phyloP scores from a whole-genome alignment of 2,888 invertebrate genomes.

The Herminia tarsipennalis region DNA sequence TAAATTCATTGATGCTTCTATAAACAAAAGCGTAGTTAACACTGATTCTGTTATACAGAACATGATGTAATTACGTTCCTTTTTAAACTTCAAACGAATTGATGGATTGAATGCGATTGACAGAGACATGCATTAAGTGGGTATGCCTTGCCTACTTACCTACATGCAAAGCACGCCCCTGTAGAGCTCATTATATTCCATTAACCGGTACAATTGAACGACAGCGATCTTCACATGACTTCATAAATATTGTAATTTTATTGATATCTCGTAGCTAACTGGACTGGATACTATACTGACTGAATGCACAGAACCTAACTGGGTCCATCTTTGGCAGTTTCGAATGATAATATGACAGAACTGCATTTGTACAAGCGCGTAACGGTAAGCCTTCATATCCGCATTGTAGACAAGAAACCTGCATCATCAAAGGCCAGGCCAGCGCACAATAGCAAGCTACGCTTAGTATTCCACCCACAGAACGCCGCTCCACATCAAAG shows the following conservation, averaged over 20 bases:
- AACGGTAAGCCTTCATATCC: conserved; percentile 53
- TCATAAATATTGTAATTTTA: conserved; percentile 39
- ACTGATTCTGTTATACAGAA: conserved; percentile 23
- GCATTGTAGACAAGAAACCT: conserved; percentile 56
- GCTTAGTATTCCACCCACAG: conserved; percentile 59
- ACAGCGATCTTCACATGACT: conserved; percentile 23
- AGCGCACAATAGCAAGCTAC: conserved; percentile 39
- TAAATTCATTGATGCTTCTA: conserved; percentile 46
- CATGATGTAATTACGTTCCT: too few relatives aligned
- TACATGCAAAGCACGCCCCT: too few relatives aligned
- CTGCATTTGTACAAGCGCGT: conserved; percentile 36
- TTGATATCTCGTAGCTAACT: conserved; percentile 32
- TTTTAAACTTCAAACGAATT: too few relatives aligned
- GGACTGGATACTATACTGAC: conserved; percentile 11
- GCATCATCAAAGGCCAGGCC: conserved; percentile 49
- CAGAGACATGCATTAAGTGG: too few relatives aligned
- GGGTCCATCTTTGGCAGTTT: conserved; percentile 34
- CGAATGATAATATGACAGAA: conserved; percentile 44
- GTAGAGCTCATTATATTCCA: conserved; percentile 24
- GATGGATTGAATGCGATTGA: too few relatives aligned
- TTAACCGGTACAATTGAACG: conserved; percentile 24
- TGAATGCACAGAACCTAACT: conserved; percentile 25
- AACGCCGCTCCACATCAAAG: conserved; percentile 55
- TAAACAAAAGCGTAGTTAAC: conserved; percentile 42
- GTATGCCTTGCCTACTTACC: too few relatives aligned